Base-by-base conservation (phyloP, 2,797 vertebrate genomes). In the Eptatretus atami region DNA sequence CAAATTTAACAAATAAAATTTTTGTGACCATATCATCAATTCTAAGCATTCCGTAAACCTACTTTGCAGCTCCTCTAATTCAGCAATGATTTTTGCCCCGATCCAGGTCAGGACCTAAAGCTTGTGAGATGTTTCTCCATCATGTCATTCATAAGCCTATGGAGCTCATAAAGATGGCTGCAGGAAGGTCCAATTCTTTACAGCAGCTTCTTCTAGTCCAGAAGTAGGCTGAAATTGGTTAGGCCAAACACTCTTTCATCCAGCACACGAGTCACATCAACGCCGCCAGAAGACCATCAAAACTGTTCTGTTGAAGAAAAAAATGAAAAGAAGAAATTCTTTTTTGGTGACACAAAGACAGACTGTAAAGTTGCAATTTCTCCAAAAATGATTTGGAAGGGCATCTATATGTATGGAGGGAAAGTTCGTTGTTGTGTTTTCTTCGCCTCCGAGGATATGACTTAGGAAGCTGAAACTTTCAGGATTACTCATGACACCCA, bases 221-320 rank as follows among this genome's bases (percentile, higher is more conserved):
- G 84, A n/a, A 80, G 72, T 88, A 82, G 53, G 68, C 78, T 10
- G 86, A 87, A 68, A 83, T 76, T 10, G 85, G 76, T n/a, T 66
- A 98, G 74, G n/a, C 88, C 84, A 69, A 95, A 94, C 66, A 80
- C 63, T 86, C 81, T 71, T 95, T 84, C n/a, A n/a, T 64, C 88
- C 88, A 14, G 74, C 78, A 1, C 81, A 81, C 66, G 79, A 12
- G 85, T 84, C 70, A 79, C 66, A 53, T n/a, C 82, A 92, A 70
- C 86, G 93, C 66, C 79, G 81, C 71, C 79, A 85, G 15, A n/a
- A 96, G 76, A 70, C 82, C 84, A 73, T 94, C 85, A 75, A 92
- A 93, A 60, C 74, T 82, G 75, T 82, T 90, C 92, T 98, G 73
- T 65, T 65, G 65, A 3, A 53, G 57, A 9, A 63, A n/a, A 67